Percentiles rank a stretch among this genome's conserved stretches.
Evolutionary conservation across 2,113 vertebrate species (phyloP).

Genomic region (Excalfactoria chinensis): DNA sequence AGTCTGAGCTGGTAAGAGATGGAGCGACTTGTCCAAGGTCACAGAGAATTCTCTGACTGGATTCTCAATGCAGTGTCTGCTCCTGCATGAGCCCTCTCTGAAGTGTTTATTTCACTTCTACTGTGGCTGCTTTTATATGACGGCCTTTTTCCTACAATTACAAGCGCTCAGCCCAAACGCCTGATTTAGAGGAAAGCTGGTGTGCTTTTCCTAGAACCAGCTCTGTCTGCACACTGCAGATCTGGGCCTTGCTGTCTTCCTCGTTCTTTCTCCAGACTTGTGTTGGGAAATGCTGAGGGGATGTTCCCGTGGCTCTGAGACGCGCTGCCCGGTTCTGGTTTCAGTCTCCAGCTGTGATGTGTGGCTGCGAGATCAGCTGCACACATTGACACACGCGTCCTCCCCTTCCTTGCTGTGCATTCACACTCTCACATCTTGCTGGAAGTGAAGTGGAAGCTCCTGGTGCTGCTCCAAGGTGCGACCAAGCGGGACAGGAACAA

Average conservation of each 20-base stretch:
- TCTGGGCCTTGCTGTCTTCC: background rate
- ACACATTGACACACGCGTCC: background rate
- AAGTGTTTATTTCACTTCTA: background rate
- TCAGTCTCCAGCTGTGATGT: rapidly evolving
- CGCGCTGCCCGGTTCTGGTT: background rate
- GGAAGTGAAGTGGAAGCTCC: background rate
- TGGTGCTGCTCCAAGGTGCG: background rate
- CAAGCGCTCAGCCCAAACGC: background rate
- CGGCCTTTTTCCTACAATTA: background rate
- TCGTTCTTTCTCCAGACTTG: background rate
- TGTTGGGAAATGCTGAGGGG: background rate
- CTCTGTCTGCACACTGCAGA: background rate
- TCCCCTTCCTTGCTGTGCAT: background rate
- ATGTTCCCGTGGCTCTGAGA: background rate
- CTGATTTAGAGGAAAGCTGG: background rate
- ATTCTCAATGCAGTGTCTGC: background rate
- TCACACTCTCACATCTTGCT: background rate
- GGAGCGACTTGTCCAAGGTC: background rate
- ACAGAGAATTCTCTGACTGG: background rate
- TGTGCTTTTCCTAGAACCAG: background rate
- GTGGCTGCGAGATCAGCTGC: background rate
- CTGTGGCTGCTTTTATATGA: background rate
- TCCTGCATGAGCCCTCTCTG: background rate
- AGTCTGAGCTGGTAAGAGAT: constrained; percentile 6
- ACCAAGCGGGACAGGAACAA: constrained; percentile 13